Conservation (phyloP, 2,888 invertebrate species). For the Quadriops clusia region DNA sequence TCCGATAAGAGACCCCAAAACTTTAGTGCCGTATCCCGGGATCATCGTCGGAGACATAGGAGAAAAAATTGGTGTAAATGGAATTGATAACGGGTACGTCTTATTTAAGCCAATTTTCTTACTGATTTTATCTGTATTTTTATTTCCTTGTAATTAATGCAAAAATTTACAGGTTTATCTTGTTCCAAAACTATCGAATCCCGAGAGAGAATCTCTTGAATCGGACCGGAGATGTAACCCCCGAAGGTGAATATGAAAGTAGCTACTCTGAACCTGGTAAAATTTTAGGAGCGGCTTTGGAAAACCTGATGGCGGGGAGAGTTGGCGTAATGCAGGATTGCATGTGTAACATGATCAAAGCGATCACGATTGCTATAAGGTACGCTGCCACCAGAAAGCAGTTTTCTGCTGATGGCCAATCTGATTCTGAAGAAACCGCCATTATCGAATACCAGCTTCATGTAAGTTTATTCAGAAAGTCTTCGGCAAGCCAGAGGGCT, state of each 20-base stretch:
- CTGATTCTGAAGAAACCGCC: conserved; percentile 49
- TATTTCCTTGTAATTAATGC: too few relatives aligned
- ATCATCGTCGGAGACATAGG: conserved; percentile 87
- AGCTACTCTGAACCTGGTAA: conserved; percentile 82
- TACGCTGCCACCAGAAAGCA: conserved; percentile 72
- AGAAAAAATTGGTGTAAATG: conserved; percentile 82
- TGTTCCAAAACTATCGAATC: conserved; percentile 80
- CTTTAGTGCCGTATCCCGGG: conserved; percentile 67
- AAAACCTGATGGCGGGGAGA: conserved; percentile 75
- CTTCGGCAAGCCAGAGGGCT: too few relatives aligned
- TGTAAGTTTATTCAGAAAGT: conserved; percentile 41
- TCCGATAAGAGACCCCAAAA: conserved; percentile 68
- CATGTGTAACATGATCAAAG: conserved; percentile 56
- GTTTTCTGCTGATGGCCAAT: conserved; percentile 45
- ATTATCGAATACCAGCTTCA: conserved; percentile 76
- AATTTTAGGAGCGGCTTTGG: conserved; percentile 73
- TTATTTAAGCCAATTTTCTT: not conserved
- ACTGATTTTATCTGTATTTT: conserved; percentile 4
- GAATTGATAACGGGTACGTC: conserved; percentile 79
- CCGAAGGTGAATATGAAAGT: conserved; percentile 77
- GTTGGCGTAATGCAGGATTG: conserved; percentile 60
- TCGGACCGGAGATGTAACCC: conserved; percentile 78
- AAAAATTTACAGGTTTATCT: conserved; percentile 53
- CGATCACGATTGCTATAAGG: conserved; percentile 62
- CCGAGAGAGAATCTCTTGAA: conserved; percentile 76